Evolutionary conservation across 2,888 invertebrate species (phyloP).

Genomic region (Drosophila flavopinicola): DNA sequence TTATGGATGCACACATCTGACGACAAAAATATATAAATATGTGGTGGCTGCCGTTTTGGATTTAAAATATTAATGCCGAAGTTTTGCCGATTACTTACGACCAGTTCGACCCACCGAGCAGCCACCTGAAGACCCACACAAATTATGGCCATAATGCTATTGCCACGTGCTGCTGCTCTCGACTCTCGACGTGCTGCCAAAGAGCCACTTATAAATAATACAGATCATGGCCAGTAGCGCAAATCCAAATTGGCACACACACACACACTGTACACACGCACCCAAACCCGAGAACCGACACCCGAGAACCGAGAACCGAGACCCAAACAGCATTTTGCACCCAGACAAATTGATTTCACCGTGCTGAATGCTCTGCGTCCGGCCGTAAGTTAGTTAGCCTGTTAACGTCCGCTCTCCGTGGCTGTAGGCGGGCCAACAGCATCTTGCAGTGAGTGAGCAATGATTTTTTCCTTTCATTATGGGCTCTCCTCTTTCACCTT

Average conservation of each 20-base stretch:
- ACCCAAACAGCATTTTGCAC: conserved; percentile 32
- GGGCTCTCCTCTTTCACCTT: conserved; percentile 13
- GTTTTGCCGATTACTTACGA: conserved; percentile 15
- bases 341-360: conserved; percentile 44
- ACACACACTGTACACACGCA: conserved; percentile 20
- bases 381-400: conserved; percentile 44
- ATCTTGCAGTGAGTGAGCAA: conserved; percentile 42
- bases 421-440: conserved; percentile 13
- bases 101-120: not conserved
- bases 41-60: conserved; percentile 4
- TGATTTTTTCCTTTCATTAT: conserved; percentile 51
- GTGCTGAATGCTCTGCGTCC: conserved; percentile 7
- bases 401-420: conserved; percentile 17
- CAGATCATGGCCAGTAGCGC: conserved; percentile 44
- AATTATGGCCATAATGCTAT: conserved; percentile 6
- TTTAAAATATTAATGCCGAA: conserved; percentile 33
- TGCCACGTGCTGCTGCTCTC: conserved; percentile 51
- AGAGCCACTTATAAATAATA: conserved; percentile 59
- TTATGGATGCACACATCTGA: conserved; percentile 20
- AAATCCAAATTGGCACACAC: conserved; percentile 36
- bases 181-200: conserved; percentile 50
- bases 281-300: not conserved
- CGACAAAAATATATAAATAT: conserved; percentile 16
- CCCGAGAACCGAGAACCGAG: not conserved
- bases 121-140: not conserved